Evolutionary conservation across 1,140 invertebrate genomes (phyloP).

Genomic region (Drosophila repleta): DNA sequence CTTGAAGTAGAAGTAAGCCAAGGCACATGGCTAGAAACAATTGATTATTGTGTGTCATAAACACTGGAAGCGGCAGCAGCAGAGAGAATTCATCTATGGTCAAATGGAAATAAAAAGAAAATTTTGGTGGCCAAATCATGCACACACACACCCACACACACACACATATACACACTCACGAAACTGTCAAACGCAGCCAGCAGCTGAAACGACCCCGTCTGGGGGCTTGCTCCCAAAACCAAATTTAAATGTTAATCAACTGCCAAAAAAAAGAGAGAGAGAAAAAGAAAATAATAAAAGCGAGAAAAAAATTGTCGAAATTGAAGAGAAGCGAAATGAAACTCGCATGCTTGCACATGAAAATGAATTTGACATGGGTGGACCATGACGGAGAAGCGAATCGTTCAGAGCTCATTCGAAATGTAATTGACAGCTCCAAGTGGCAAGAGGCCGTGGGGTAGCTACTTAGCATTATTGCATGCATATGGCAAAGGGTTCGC

Average conservation of each 20-base stretch:
- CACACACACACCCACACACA: background rate
- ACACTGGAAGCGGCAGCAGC: constrained; percentile 49
- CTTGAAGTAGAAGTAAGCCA: constrained; percentile 33
- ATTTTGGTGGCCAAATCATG: constrained; percentile 38
- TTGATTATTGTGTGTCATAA: constrained; percentile 80
- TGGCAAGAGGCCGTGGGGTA: constrained; percentile 24
- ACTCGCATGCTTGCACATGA: constrained; percentile 78
- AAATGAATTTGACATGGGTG: constrained; percentile 78
- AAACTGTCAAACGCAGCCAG: constrained; percentile 71
- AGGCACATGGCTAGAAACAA: constrained; percentile 65
- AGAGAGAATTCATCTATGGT: constrained; percentile 27
- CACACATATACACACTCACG: constrained; percentile 11
- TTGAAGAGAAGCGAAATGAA: constrained; percentile 51
- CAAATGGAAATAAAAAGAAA: constrained; percentile 53
- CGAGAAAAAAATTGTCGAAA: constrained; percentile 37
- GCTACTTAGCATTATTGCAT: constrained; percentile 27
- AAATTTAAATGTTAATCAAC: constrained; percentile 81
- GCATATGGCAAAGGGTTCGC: constrained; percentile 14
- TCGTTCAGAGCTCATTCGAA: constrained; percentile 29
- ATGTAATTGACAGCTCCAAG: constrained; percentile 78
- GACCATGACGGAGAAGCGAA: constrained; percentile 12
- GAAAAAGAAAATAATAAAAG: constrained; percentile 27
- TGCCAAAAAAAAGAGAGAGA: constrained; percentile 44
- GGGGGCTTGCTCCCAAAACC: constrained; percentile 54
- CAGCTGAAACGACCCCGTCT: constrained; percentile 34